Base-by-base conservation (phyloP, 2,888 invertebrate genomes). In the Ctena decussata region DNA sequence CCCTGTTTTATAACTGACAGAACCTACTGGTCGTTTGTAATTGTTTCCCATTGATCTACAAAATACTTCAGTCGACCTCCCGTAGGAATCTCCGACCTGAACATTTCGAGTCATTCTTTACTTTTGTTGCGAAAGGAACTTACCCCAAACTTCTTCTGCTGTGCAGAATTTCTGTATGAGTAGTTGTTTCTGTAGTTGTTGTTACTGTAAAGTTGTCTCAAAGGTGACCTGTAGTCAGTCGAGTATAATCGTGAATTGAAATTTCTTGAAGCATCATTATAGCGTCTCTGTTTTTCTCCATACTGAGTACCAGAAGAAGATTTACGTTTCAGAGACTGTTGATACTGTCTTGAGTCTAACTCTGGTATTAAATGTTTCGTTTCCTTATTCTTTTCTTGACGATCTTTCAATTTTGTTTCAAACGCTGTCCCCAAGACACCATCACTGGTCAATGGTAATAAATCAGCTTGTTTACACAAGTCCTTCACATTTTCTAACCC, bases 401-500 rank as follows among this genome's bases (percentile, higher is more conserved):
- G 82, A 0, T 76, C 84, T 37, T 87, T 87, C 39, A 82, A 44
- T 32, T 65, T 84, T n/a, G 69, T 44, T 60, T 85, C 82, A 27
- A 85, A 46, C 3, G 69, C 77, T 35, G 32, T n/a, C 8, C 87
- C 81, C 32, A 83, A 80, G 2, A 87, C 85, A 53, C 85, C 85
- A 27, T 46, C 65, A 24, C 73, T 37, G 32, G 76, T 24, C n/a
- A 83, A 27, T 2, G 87, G 84, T 44, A 85, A 72, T 18, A 35
- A 46, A 21, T 41, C 39, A 39, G 80, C 21, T n/a, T 74, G 75
- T 27, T 60, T 35, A 21, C 44, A 46, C 11, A 82, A 21, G 35
- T 87, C 87, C 32, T 78, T 77, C 3, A 75, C 24, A 5, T 82
- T 79, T 46, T 71, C 30, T 37, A 82, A 57, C 27, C 82, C 80